Evolutionary conservation across 2,113 vertebrate genomes (phyloP), one percentile per base, ranked within the genome.

Genomic region (Bombycilla garrulus): DNA sequence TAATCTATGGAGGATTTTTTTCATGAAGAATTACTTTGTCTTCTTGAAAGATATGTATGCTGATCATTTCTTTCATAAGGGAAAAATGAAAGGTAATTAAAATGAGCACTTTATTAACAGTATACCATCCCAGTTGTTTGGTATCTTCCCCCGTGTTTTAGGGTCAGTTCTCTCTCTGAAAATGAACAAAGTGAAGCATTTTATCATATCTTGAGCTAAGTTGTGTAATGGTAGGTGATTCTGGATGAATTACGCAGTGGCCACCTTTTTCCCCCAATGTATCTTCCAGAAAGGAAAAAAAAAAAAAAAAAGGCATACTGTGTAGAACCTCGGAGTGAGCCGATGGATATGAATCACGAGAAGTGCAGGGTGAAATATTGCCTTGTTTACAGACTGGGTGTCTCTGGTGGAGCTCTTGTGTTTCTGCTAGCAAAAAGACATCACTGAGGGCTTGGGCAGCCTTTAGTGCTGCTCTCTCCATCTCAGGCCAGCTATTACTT

Each of bases 31-130:
- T 33, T 26, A 60, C 80, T 94, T 92, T 71, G 19, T 92, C 21
- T 62, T 91, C 67, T 67, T 92, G 81, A 69, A 92, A 95, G 78
- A 40, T 62, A 9, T 10, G 73, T 93, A 50, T 82, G n/a, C 51
- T n/a, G 56, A 73, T 90, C 28, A 44, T 94, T 96, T 91, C 45
- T 82, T 96, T 97, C 71, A 38, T 80, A 86, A 89, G 60, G 73
- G 78, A 69, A 94, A 94, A 95, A 93, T 73, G 86, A 95, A 77
- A 88, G n/a, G 22, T 90, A 81, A 93, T 88, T 40, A 78, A 64
- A 89, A 84, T 18, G 9, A 77, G 9, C 21, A 44, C 36, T 84
- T 89, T 42, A 42, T 11, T 64, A 69, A 69, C 45, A 69, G 33
- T 42, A 61, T 62, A 35, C 48, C 22, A 31, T 53, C 44, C 19